phyloP scores from a whole-genome alignment of 2,797 vertebrate genomes.

The Anguilla megastoma region DNA sequence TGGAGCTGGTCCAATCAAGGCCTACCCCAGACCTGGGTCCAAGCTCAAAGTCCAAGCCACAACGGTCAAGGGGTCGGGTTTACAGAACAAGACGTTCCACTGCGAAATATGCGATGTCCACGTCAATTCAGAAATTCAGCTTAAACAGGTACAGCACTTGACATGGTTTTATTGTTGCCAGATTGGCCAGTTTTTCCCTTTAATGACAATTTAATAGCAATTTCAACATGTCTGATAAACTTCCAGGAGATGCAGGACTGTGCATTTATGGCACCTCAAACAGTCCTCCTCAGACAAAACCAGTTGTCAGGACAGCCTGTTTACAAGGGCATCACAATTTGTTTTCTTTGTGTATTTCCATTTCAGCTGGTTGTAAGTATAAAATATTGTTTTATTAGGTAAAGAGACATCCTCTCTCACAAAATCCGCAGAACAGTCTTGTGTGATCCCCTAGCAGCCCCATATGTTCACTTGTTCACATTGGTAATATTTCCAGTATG shows the following conservation, averaged over 20 bases:
- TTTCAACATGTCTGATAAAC: not conserved
- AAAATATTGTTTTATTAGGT: no score
- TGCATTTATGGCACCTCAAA: no score
- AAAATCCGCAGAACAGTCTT: not conserved
- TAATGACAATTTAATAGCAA: not conserved
- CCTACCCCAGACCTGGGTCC: constrained; percentile 89
- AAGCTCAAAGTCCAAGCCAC: constrained; percentile 81
- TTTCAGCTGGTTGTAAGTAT: no score
- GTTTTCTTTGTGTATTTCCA: not conserved
- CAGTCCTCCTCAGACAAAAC: not conserved
- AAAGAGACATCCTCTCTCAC: not conserved
- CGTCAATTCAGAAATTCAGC: constrained; percentile 97
- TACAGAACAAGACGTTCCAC: constrained; percentile 98
- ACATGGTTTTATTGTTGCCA: not conserved
- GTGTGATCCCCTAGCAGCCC: not conserved
- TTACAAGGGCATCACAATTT: not conserved
- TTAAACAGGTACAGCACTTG: constrained; percentile 84
- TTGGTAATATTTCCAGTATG: not conserved
- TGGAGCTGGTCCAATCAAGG: constrained; percentile 92
- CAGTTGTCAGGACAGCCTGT: not conserved
- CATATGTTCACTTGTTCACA: not conserved
- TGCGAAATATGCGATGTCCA: constrained; percentile 98
- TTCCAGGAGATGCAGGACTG: no score
- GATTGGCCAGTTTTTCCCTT: not conserved
- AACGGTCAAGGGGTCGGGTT: constrained; percentile 84